Percentiles rank a stretch among this genome's conserved stretches.
phyloP scores from a whole-genome alignment of 2,888 invertebrate species.

The Villa cingulata region DNA sequence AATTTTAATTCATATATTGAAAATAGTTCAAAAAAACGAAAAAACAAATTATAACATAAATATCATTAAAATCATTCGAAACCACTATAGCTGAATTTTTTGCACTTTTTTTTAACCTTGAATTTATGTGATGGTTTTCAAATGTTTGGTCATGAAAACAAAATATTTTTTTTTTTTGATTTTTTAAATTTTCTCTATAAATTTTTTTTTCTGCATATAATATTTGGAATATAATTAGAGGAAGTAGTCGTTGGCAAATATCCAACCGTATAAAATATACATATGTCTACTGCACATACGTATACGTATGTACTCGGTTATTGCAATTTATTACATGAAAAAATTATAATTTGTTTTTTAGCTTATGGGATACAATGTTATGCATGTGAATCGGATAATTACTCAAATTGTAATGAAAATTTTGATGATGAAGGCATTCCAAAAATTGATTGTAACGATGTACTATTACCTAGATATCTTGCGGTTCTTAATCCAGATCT shows the following conservation, averaged over 20 bases:
- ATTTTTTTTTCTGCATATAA: not conserved
- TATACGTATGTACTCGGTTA: too few relatives aligned
- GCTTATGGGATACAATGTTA: conserved; percentile 32
- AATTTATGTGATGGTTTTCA: too few relatives aligned
- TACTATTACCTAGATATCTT: conserved; percentile 25
- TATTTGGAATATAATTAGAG: not conserved
- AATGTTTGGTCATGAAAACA: too few relatives aligned
- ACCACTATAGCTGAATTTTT: too few relatives aligned
- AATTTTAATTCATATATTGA: too few relatives aligned
- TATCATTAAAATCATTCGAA: too few relatives aligned
- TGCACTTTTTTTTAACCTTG: too few relatives aligned
- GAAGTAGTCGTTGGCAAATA: not conserved
- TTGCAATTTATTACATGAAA: not conserved
- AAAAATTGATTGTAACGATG: conserved; percentile 10
- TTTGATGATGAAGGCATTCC: conserved; percentile 2
- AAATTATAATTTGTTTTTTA: conserved; percentile 13
- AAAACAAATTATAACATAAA: too few relatives aligned
- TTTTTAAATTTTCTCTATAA: not conserved
- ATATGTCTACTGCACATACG: not conserved
- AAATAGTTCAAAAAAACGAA: too few relatives aligned
- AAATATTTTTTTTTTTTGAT: too few relatives aligned
- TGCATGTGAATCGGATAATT: conserved; percentile 26
- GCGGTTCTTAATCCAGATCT: conserved; percentile 4
- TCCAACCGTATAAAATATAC: not conserved
- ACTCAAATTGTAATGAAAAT: conserved; percentile 25